Conservation (phyloP, 2,797 vertebrate species). For the Trichosurus vulpecula region DNA sequence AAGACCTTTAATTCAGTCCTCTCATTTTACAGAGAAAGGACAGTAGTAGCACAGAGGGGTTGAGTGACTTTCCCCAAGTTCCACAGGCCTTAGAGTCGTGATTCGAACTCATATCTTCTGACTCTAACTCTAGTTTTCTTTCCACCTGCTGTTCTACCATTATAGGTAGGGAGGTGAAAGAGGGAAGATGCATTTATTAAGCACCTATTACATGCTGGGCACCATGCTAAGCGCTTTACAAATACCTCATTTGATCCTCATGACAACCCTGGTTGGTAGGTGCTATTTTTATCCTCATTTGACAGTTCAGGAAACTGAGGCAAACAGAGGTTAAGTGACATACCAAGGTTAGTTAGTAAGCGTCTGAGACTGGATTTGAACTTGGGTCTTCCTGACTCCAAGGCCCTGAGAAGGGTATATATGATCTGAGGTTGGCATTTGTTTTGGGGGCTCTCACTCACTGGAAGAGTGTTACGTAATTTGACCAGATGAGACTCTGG, state of each 20-base stretch:
- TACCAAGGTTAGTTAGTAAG: no score
- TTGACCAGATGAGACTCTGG: no score
- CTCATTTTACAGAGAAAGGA: neutral
- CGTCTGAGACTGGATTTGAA: no score
- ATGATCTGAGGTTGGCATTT: no score
- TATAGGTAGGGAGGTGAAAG: neutral
- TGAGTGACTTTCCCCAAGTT: neutral
- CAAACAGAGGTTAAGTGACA: no score
- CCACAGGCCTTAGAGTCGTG: neutral
- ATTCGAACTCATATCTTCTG: neutral
- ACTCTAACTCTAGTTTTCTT: neutral
- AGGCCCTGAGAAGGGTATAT: no score
- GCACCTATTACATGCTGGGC: neutral
- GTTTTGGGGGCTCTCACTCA: no score
- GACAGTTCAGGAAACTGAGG: no score
- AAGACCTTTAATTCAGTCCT: neutral
- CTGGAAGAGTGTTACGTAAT: no score
- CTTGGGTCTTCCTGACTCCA: no score
- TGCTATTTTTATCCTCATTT: neutral
- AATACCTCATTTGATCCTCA: neutral
- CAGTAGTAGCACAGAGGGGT: neutral
- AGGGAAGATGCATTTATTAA: neutral
- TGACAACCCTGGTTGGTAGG: neutral
- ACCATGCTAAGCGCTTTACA: neutral
- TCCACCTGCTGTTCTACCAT: neutral